Base-by-base conservation (phyloP, 1,140 invertebrate genomes). In the Zeugodacus cucurbitae region DNA sequence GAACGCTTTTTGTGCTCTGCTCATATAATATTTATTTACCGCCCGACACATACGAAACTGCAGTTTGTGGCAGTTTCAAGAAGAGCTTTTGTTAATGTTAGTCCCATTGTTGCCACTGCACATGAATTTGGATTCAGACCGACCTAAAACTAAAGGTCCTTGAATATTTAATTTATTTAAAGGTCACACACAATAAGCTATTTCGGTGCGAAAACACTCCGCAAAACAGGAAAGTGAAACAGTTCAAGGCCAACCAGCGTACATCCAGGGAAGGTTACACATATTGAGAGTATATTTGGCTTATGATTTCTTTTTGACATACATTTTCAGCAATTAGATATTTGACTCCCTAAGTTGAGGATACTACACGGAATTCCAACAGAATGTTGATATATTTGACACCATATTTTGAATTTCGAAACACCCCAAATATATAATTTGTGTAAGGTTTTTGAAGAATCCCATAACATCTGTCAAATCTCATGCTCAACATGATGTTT, bases 1-100 rank as follows among this genome's bases (percentile, higher is more conserved):
- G 14, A 3, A 11, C 29, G 4, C 3, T 67, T 67, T 67, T 67
- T 67, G n/a, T 17, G 6, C 14, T 2, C 22, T 37, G 32, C 20
- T 74, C 32, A 74, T 74, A n/a, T n/a, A n/a, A n/a, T n/a, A n/a
- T 74, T 74, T 74, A 41, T 67, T 67, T 67, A 17, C 64, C 64
- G 29, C 26, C 34, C 32, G 37, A 22, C 34, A 20, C 67, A 74
- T 41, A 74, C 34, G 34, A 41, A 74, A 74, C 32, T 74, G 1
- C 37, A 22, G 32, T 74, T 74, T n/a, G 32, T 10, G 34, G 34
- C 67, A 74, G 67, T 74, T 74, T 17, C 34, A 22, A 17, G 64
- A 8, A n/a, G 67, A 37, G 67, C 32, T 70, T 74, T 41, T 32
- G 64, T 74, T 74, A 7, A 22, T 74, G 32, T 22, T 74, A 32